Conservation (phyloP, 2,113 vertebrate genomes). For the Holacanthus passer region DNA sequence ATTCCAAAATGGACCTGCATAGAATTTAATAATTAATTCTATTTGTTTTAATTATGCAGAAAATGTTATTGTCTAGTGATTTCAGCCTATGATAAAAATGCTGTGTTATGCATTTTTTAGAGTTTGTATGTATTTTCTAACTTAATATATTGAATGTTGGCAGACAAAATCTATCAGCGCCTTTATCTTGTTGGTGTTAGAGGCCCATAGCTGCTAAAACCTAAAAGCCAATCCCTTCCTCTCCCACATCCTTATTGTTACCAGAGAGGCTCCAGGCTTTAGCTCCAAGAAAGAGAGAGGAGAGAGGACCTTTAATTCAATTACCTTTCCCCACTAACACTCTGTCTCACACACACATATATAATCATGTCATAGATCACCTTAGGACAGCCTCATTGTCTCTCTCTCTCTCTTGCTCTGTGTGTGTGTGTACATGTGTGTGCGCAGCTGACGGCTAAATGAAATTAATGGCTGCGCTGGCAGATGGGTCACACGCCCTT, state of each 20-base stretch:
- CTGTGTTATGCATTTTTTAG: not conserved
- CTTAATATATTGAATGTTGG: not conserved
- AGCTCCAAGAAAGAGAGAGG: constrained; percentile 28
- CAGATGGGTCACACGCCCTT: constrained; percentile 9
- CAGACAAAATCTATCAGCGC: not conserved
- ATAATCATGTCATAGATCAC: constrained; percentile 42
- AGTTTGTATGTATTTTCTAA: not conserved
- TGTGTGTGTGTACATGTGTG: not conserved
- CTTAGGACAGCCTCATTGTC: constrained; percentile 10
- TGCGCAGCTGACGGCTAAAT: constrained; percentile 39
- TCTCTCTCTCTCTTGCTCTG: no score
- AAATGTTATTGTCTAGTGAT: not conserved
- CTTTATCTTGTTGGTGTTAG: not conserved
- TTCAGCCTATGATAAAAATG: not conserved
- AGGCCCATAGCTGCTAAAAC: not conserved
- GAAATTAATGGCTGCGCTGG: constrained; percentile 46
- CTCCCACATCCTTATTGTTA: constrained; percentile 28
- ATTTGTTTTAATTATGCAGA: not conserved
- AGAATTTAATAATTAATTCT: not conserved
- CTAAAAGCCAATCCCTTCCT: not conserved
- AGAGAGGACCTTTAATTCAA: constrained; percentile 53
- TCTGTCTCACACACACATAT: not conserved
- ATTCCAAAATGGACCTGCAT: not conserved
- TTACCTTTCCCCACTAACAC: constrained; percentile 50
- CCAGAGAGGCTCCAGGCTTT: constrained; percentile 28